Evolutionary conservation across 2,113 vertebrate species (phyloP).

Genomic region (Gracilinanus agilis): DNA sequence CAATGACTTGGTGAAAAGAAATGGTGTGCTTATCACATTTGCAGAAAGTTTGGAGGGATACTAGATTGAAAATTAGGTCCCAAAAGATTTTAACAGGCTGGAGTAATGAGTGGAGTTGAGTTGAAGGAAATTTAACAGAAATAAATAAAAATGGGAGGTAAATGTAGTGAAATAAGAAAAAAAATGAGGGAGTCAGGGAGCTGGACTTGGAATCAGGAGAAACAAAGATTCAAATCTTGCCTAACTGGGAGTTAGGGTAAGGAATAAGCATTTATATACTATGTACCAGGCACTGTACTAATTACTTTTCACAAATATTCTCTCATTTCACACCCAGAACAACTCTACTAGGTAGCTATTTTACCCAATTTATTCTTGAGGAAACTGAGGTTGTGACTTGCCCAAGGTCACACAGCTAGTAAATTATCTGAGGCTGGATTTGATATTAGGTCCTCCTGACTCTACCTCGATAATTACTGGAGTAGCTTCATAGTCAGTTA

Average conservation of each 20-base stretch:
- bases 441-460: background rate
- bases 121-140: background rate
- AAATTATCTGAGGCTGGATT: background rate
- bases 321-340: background rate
- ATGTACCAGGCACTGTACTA: background rate
- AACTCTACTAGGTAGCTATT: background rate
- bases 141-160: background rate
- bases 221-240: too few species aligned
- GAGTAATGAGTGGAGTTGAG: background rate
- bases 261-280: background rate
- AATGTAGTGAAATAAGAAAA: background rate
- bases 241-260: too few species aligned
- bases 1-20: background rate
- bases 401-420: background rate
- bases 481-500: background rate
- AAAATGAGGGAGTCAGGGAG: background rate
- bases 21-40: background rate
- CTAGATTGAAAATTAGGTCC: background rate
- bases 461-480: background rate
- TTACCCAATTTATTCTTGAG: background rate
- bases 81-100: background rate
- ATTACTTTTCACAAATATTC: background rate
- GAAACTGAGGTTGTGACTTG: background rate
- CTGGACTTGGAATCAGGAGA: background rate
- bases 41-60: background rate